Conservation (phyloP, 2,888 invertebrate species). For the Galerucella nymphaeae region DNA sequence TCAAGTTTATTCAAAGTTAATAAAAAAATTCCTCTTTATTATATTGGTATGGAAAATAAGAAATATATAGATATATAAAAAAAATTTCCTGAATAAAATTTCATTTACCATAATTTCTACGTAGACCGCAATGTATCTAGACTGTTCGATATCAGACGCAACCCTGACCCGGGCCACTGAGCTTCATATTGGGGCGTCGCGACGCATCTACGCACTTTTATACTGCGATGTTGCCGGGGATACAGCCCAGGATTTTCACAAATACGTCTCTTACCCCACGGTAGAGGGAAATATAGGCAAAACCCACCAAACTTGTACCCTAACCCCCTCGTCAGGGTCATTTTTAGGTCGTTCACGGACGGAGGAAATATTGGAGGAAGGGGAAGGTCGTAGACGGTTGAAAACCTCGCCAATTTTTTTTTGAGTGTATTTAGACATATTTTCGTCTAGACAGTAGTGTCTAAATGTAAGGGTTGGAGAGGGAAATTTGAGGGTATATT, state of each 20-base stretch:
- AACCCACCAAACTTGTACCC: constrained; percentile 21
- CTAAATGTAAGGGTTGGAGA: constrained; percentile 8
- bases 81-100: too few relatives aligned
- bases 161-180: constrained; percentile 54
- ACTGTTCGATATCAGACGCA: constrained; percentile 48
- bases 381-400: constrained; percentile 32
- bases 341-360: constrained; percentile 36
- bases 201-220: constrained; percentile 34
- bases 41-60: too few relatives aligned
- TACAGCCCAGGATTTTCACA: constrained; percentile 29
- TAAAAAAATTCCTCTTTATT: too few relatives aligned
- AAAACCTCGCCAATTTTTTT: constrained; percentile 30
- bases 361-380: constrained; percentile 23
- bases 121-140: constrained; percentile 17
- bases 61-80: too few relatives aligned
- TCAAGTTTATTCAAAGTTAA: too few relatives aligned
- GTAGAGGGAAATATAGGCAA: constrained; percentile 21
- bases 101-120: too few relatives aligned
- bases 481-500: background rate
- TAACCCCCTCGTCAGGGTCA: constrained; percentile 32
- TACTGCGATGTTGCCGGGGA: constrained; percentile 32
- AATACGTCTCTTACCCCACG: constrained; percentile 15
- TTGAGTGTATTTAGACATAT: constrained; percentile 20
- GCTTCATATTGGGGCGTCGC: constrained; percentile 48
- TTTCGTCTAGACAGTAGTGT: constrained; percentile 24